These are phyloP conservation scores for Drosophila subpulchrella DNA, from an alignment of 1,140 invertebrate genomes.

Conservation along the genomic window DNA sequence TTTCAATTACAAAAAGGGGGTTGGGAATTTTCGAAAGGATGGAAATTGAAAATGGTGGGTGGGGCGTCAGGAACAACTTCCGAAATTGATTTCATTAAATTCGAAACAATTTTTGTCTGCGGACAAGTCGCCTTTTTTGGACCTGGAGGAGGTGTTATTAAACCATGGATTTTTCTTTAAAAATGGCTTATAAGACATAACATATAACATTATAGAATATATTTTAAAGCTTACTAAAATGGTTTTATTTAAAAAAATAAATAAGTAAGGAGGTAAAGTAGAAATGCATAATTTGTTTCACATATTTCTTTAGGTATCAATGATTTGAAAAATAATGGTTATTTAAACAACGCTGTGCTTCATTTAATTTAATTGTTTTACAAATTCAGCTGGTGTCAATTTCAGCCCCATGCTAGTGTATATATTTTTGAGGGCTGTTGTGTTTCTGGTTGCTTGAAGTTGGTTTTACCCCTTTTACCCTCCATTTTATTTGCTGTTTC, in stretches of 20 bases:
- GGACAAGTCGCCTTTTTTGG: constrained; percentile 31
- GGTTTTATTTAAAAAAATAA: too few species aligned
- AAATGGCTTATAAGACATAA: too few species aligned
- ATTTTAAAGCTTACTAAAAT: too few species aligned
- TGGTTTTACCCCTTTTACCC: constrained; percentile 50
- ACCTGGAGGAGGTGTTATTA: constrained; percentile 16
- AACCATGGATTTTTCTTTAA: not conserved
- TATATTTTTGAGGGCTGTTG: constrained; percentile 7
- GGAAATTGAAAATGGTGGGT: not conserved
- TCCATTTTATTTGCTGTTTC: constrained; percentile 72
- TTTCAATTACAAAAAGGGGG: constrained; percentile 71
- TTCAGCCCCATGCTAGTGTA: constrained; percentile 32
- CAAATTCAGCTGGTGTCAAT: constrained; percentile 66
- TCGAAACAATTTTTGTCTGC: constrained; percentile 62
- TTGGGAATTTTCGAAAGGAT: not conserved
- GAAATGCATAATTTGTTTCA: too few species aligned
- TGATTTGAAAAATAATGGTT: not conserved
- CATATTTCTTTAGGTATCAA: not conserved
- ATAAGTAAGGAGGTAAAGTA: too few species aligned
- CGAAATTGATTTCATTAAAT: constrained; percentile 81
- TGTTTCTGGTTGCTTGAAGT: constrained; percentile 35
- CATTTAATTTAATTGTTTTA: constrained; percentile 82
- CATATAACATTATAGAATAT: not conserved
- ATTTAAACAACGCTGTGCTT: constrained; percentile 47
- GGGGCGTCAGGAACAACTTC: constrained; percentile 12